phyloP scores from a whole-genome alignment of 2,113 vertebrate species.

The Solea senegalensis region DNA sequence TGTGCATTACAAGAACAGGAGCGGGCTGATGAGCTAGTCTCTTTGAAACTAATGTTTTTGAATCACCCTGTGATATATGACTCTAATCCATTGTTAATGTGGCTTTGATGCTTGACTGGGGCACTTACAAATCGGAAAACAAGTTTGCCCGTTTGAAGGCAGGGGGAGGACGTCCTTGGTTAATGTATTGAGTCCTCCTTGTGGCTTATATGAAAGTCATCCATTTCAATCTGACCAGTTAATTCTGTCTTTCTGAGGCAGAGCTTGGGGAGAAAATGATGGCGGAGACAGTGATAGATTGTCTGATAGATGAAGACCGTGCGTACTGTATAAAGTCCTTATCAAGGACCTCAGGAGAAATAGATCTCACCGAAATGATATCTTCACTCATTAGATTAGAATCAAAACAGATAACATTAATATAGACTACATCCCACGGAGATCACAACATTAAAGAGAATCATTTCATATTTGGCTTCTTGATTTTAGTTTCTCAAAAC shows the following conservation, averaged over 20 bases:
- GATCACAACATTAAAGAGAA: conserved; percentile 17
- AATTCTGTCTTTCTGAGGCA: conserved; percentile 59
- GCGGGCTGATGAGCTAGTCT: conserved; percentile 22
- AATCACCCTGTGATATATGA: conserved; percentile 48
- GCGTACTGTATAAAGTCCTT: conserved; percentile 47
- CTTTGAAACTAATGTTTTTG: conserved; percentile 28
- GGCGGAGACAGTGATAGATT: conserved; percentile 55
- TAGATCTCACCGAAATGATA: conserved; percentile 39
- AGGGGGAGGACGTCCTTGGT: conserved; percentile 34
- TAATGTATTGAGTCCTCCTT: conserved; percentile 48
- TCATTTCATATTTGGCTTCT: neutral
- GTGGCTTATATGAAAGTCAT: conserved; percentile 69
- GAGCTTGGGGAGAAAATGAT: conserved; percentile 43
- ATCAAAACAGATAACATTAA: conserved; percentile 19
- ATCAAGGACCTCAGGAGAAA: conserved; percentile 43
- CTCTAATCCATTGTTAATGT: conserved; percentile 60
- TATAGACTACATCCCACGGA: conserved; percentile 5
- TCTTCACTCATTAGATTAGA: conserved; percentile 24
- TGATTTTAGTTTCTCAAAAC: conserved; percentile 1
- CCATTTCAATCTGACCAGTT: conserved; percentile 68
- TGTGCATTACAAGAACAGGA: conserved; percentile 7
- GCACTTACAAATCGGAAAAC: conserved; percentile 54
- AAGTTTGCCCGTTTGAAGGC: conserved; percentile 35
- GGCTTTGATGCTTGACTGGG: conserved; percentile 36
- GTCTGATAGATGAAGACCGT: conserved; percentile 45